These are phyloP conservation scores for Vanacampus margaritifer DNA, from an alignment of 2,113 vertebrate genomes.

Conservation along the genomic window DNA sequence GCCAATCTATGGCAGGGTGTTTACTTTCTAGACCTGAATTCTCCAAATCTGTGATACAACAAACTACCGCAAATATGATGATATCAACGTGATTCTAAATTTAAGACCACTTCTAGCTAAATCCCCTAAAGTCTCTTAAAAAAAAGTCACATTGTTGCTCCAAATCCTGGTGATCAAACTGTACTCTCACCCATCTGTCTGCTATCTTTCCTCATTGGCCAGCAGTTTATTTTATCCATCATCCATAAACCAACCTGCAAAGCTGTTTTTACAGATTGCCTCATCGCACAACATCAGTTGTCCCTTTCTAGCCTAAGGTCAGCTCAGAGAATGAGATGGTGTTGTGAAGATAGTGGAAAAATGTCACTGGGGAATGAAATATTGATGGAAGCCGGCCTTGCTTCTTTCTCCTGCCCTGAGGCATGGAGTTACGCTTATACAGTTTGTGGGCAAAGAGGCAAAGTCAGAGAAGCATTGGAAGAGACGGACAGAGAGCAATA, in stretches of 20 bases:
- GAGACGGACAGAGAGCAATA: slow-evolving; percentile 19
- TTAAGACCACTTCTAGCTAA: slow-evolving; percentile 6
- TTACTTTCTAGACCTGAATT: not conserved
- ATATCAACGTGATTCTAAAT: not conserved
- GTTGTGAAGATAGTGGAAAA: slow-evolving; percentile 53
- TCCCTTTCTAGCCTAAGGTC: slow-evolving; percentile 45
- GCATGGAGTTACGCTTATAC: slow-evolving; percentile 21
- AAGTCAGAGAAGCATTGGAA: slow-evolving; percentile 45
- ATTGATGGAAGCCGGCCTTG: slow-evolving; percentile 59
- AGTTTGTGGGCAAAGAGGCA: slow-evolving; percentile 31
- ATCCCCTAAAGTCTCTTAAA: slow-evolving; percentile 35
- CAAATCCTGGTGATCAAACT: slow-evolving; percentile 61
- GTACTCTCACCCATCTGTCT: slow-evolving; percentile 41
- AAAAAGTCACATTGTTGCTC: slow-evolving; percentile 47
- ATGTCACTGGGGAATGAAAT: slow-evolving; percentile 60
- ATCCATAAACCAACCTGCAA: slow-evolving; percentile 46
- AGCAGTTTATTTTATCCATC: slow-evolving; percentile 55
- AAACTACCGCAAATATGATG: not conserved
- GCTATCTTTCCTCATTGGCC: slow-evolving; percentile 59
- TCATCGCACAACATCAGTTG: slow-evolving; percentile 35
- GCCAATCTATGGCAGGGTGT: not conserved
- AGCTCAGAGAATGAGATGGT: slow-evolving; percentile 54
- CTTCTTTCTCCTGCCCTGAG: slow-evolving; percentile 31
- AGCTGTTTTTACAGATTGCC: slow-evolving; percentile 49
- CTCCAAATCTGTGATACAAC: not conserved